These are phyloP conservation scores for Nettapus auritus DNA, from an alignment of 2,113 vertebrate species.

Conservation along the genomic window DNA sequence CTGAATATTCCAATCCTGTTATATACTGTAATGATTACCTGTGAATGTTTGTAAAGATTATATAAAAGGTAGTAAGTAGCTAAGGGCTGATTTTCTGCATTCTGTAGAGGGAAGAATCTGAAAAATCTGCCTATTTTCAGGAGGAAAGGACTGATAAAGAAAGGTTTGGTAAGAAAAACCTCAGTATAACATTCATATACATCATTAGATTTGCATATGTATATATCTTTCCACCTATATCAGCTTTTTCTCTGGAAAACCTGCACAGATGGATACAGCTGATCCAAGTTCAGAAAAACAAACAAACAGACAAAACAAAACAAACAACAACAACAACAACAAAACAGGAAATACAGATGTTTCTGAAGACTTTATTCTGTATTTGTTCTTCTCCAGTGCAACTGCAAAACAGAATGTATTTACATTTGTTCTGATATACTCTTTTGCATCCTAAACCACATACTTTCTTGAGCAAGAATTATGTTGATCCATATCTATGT, in stretches of 20 bases:
- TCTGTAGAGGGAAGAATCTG: background rate
- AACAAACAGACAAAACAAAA: too few relatives aligned
- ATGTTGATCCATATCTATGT: background rate
- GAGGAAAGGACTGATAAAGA: background rate
- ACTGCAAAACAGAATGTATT: background rate
- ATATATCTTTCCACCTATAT: background rate
- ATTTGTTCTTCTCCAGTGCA: background rate
- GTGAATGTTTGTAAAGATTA: slow-evolving; percentile 4
- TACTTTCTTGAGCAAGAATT: background rate
- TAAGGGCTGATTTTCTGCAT: slow-evolving; percentile 1
- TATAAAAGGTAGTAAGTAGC: background rate
- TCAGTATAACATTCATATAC: background rate
- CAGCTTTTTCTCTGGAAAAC: background rate
- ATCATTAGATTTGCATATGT: background rate
- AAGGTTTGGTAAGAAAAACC: background rate
- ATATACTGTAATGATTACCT: slow-evolving; percentile 18
- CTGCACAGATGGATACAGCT: background rate
- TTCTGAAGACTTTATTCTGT: background rate
- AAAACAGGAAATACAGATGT: background rate
- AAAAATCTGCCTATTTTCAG: background rate
- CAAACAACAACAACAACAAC: too few relatives aligned
- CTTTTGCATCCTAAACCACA: background rate
- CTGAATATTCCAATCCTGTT: slow-evolving; percentile 14
- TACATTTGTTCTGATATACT: background rate
- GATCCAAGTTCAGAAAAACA: background rate